A percentile compares a stretch with the other conserved stretches of the same genome.
phyloP scores from a whole-genome alignment of 1,140 invertebrate species.

The Homarus americanus region DNA sequence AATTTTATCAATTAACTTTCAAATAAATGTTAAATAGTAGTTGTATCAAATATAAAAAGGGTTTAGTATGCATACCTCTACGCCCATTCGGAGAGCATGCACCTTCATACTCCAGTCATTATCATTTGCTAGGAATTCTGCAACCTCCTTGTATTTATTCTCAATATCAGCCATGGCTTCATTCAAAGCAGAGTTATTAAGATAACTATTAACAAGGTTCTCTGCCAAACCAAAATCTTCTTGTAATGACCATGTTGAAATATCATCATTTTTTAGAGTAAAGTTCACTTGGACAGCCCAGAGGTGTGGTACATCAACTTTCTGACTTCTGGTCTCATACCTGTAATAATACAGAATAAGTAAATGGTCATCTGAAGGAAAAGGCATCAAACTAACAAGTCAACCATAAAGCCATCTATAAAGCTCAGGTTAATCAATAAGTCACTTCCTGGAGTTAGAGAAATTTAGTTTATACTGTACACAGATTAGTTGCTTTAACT shows the following conservation, averaged over 20 bases:
- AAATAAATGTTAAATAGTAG: too few species aligned
- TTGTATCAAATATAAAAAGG: too few species aligned
- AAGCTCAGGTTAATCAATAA: too few species aligned
- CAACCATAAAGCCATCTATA: too few species aligned
- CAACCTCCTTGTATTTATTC: constrained; percentile 82
- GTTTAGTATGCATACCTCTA: constrained; percentile 76
- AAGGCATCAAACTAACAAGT: too few species aligned
- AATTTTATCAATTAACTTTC: too few species aligned
- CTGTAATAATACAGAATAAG: constrained; percentile 78
- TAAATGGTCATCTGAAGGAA: not conserved
- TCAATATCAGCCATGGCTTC: constrained; percentile 83
- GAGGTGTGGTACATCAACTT: constrained; percentile 82
- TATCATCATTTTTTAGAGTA: constrained; percentile 86
- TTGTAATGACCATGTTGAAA: constrained; percentile 87
- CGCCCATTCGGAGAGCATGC: constrained; percentile 83
- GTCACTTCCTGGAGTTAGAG: too few species aligned
- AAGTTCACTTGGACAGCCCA: constrained; percentile 87
- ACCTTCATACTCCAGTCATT: constrained; percentile 82
- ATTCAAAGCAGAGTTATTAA: constrained; percentile 84
- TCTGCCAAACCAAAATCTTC: constrained; percentile 84
- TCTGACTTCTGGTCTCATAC: constrained; percentile 83
- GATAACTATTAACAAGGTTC: constrained; percentile 81
- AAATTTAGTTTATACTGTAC: too few species aligned
- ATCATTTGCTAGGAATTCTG: constrained; percentile 83
- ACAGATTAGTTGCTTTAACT: too few species aligned